Conservation (phyloP, 1,140 invertebrate species). For the Halotydeus destructor region DNA sequence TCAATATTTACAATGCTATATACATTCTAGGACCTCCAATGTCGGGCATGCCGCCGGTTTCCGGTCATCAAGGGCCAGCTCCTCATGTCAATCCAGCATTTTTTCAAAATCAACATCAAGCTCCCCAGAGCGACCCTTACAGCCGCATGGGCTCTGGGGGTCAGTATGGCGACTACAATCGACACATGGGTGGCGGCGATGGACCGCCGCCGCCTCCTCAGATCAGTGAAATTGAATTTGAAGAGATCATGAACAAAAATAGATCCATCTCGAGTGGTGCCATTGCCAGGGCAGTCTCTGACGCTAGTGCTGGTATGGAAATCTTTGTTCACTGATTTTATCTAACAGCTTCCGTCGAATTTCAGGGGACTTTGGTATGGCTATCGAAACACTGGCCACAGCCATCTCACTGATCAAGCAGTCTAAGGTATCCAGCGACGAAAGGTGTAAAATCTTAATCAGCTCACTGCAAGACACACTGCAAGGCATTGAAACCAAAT, state of each 20-base stretch:
- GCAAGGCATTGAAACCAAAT: constrained; percentile 88
- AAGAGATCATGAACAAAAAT: constrained; percentile 93
- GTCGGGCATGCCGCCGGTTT: constrained; percentile 16
- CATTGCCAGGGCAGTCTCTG: constrained; percentile 85
- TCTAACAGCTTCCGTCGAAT: constrained; percentile 8
- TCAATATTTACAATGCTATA: neutral
- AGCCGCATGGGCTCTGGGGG: neutral
- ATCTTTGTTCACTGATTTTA: neutral
- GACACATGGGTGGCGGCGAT: constrained; percentile 9
- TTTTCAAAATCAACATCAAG: constrained; percentile 44
- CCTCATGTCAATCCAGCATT: constrained; percentile 92
- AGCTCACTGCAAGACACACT: constrained; percentile 87
- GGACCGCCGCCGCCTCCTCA: constrained; percentile 1
- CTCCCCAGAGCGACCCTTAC: neutral
- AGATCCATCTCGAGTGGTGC: constrained; percentile 89
- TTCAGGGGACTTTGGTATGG: constrained; percentile 77
- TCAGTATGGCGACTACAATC: constrained; percentile 13
- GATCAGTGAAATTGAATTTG: constrained; percentile 35
- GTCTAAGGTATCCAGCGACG: constrained; percentile 90
- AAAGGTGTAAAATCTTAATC: constrained; percentile 92
- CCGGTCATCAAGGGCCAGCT: constrained; percentile 21
- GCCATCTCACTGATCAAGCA: constrained; percentile 97
- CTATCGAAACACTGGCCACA: constrained; percentile 93
- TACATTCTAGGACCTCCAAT: too few species aligned
- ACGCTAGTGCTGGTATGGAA: constrained; percentile 46